Base-by-base conservation (phyloP, 2,797 vertebrate genomes). In the Acanthopagrus latus region DNA sequence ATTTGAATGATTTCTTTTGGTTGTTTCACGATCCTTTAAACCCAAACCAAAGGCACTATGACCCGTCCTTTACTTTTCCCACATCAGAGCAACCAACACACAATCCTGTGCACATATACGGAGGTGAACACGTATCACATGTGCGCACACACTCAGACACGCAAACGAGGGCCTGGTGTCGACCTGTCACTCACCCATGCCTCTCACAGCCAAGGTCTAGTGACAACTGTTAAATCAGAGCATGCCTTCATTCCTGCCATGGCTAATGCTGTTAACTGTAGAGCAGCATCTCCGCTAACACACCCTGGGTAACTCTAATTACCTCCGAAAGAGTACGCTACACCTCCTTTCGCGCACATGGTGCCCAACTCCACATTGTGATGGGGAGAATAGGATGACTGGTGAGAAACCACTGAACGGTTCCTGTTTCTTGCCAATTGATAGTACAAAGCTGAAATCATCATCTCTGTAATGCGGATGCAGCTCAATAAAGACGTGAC, bases 181-280 rank as follows among this genome's bases (percentile, higher is more conserved):
- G 71, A 90, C 78, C 82, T 86, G 85, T 90, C 91, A 93, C 78
- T 93, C 91, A 92, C 85, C 92, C 88, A 91, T 72, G 84, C 50
- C 29, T 80, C 83, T 91, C 81, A 90, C 72, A 91, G 81, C 72
- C 90, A 90, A 88, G 91, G 90, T 83, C 87, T 78, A 89, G 91
- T 87, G 92, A 84, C 90, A 93, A 92, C 66, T 93, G 92, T 94
- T 89, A 94, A 94, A 93, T 91, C 87, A 78, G 71, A 81, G 72
- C 74, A 76, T 67, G 86, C 85, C 84, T 84, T 90, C 88, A 78
- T 80, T 33, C 50, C 71, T 58, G 77, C 83, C 76, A 66, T 67
- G 74, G 80, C 80, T 87, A 81, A 93, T 89, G 81, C 66, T 82
- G 88, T 92, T 94, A 95, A 90, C 59, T 55, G 81, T 79, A 82